Percentiles rank a stretch among this genome's conserved stretches.
phyloP scores from a whole-genome alignment of 2,888 invertebrate genomes.

The Philonicus albiceps region DNA sequence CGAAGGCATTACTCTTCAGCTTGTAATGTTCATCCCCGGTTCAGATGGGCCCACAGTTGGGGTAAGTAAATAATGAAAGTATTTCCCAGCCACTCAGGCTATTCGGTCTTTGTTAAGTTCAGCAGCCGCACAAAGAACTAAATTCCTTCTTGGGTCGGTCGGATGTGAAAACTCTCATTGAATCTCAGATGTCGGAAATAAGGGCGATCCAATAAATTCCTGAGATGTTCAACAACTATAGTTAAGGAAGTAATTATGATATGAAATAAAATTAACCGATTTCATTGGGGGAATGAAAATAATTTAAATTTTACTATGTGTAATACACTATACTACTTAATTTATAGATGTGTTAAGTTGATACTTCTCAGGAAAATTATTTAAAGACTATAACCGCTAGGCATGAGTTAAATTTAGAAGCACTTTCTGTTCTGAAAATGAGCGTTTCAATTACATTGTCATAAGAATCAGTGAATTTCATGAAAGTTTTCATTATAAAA shows the following conservation, averaged over 20 bases:
- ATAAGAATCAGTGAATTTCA: no score
- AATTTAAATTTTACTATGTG: neutral
- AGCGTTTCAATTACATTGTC: no score
- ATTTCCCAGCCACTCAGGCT: neutral
- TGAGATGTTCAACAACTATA: neutral
- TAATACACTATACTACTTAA: neutral
- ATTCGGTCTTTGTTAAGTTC: neutral
- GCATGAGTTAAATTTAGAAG: no score
- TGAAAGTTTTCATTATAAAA: no score
- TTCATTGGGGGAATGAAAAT: neutral
- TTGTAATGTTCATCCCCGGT: neutral
- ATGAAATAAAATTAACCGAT: neutral
- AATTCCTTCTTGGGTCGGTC: neutral
- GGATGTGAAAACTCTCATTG: neutral
- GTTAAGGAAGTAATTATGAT: neutral
- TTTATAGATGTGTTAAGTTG: no score
- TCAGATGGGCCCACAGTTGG: neutral
- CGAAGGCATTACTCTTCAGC: neutral
- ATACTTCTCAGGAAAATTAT: no score
- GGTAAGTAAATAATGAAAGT: constrained; percentile 13
- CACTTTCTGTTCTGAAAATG: no score
- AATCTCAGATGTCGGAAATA: neutral
- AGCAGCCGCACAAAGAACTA: neutral
- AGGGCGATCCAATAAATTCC: neutral
- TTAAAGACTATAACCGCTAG: no score